These are phyloP conservation scores for Anastrepha ludens DNA, from an alignment of 1,140 invertebrate species.

Conservation along the genomic window DNA sequence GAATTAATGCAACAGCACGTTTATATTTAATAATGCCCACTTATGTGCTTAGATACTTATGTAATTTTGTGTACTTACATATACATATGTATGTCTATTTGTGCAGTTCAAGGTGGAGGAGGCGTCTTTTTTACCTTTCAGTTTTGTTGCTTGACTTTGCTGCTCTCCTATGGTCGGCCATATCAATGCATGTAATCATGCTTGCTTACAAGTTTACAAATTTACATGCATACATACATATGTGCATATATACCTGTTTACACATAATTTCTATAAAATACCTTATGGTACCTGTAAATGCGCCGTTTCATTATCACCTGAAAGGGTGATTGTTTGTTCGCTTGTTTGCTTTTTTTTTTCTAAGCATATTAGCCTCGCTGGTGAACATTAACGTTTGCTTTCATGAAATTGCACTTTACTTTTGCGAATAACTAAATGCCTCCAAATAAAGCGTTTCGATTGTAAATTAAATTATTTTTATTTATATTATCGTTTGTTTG, in stretches of 20 bases:
- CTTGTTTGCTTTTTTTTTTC: neutral
- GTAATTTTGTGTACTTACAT: neutral
- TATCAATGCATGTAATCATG: conserved; percentile 1
- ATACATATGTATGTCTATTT: neutral
- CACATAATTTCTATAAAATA: neutral
- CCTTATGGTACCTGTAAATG: conserved; percentile 3
- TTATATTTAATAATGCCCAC: conserved; percentile 29
- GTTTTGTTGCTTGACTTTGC: conserved; percentile 15
- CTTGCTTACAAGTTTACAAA: neutral
- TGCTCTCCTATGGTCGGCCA: neutral
- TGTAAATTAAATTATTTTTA: conserved; percentile 3
- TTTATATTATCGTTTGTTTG: neutral
- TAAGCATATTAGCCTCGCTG: too few relatives aligned
- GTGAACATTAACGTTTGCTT: too few relatives aligned
- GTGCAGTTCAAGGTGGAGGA: conserved; percentile 5
- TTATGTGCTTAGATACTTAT: conserved; percentile 2
- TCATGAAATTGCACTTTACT: too few relatives aligned
- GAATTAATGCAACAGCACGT: conserved; percentile 49
- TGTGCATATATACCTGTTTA: neutral
- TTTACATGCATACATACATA: too few relatives aligned
- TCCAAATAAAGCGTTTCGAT: neutral
- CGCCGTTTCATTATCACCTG: neutral
- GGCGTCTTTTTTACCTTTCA: neutral
- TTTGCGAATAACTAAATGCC: too few relatives aligned
- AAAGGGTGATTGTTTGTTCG: neutral